Conservation (phyloP, 2,888 invertebrate species). For the Xylota sylvarum region DNA sequence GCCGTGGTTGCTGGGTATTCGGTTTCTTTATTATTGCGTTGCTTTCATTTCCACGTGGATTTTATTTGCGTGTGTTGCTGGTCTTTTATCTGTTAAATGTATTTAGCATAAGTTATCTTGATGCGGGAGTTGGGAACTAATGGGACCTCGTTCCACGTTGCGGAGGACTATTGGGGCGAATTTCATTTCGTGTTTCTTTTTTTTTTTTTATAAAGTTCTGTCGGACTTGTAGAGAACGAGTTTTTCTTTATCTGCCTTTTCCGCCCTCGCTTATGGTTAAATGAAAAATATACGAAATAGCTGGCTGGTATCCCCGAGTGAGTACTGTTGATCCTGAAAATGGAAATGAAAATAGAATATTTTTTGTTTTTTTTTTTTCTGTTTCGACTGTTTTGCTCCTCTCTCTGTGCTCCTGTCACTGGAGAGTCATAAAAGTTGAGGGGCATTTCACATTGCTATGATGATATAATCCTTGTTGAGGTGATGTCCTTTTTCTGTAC, state of each 20-base stretch:
- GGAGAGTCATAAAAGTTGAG: conserved; percentile 66
- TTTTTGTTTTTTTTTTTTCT: conserved; percentile 33
- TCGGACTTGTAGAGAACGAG: not conserved
- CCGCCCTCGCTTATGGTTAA: not conserved
- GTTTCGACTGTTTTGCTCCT: too few relatives aligned
- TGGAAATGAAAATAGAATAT: conserved; percentile 53
- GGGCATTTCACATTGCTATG: conserved; percentile 59
- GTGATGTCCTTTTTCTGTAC: conserved; percentile 56
- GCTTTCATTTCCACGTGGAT: conserved; percentile 39
- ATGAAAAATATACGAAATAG: conserved; percentile 31
- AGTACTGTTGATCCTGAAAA: conserved; percentile 61
- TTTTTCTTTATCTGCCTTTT: not conserved
- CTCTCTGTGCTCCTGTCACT: conserved; percentile 19
- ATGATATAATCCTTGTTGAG: conserved; percentile 66
- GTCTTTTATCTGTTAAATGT: conserved; percentile 24
- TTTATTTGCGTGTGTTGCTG: conserved; percentile 30
- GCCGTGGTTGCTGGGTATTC: not conserved
- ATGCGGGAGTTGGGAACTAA: conserved; percentile 1
- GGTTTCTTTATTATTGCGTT: conserved; percentile 30
- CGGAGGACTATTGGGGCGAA: conserved; percentile 16
- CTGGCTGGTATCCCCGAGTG: conserved; percentile 48
- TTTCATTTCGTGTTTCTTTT: conserved; percentile 14
- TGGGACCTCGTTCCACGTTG: not conserved
- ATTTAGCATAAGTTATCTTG: conserved; percentile 29
- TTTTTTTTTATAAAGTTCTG: conserved; percentile 12